Conservation (phyloP, 2,888 invertebrate genomes). For the Cerastoderma edule region DNA sequence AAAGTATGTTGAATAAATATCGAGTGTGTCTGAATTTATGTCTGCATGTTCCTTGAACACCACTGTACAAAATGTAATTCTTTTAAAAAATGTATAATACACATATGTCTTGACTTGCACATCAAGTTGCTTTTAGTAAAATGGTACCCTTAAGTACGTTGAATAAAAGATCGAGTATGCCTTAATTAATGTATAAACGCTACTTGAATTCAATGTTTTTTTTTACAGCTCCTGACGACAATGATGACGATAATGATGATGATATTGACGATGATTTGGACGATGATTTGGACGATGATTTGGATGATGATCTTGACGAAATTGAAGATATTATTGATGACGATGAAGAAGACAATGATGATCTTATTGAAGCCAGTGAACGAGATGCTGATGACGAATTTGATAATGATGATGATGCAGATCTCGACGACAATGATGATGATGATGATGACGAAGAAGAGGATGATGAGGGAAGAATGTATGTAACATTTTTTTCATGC, state of each 20-base stretch:
- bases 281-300: not conserved
- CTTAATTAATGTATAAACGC: not conserved
- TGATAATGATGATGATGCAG: slow-evolving; percentile 3
- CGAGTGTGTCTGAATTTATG: too few species aligned
- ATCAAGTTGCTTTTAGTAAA: not conserved
- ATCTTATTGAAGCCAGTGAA: not conserved
- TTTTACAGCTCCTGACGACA: not conserved
- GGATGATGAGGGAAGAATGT: slow-evolving; percentile 3
- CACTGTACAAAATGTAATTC: not conserved
- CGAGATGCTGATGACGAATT: not conserved
- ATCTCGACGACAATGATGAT: not conserved
- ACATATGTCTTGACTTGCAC: not conserved
- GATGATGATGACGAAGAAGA: slow-evolving; percentile 21
- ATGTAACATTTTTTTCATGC: too few species aligned
- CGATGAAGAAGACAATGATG: slow-evolving; percentile 5
- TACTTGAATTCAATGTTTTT: not conserved
- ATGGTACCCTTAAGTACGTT: slow-evolving; percentile 29
- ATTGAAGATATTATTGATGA: not conserved
- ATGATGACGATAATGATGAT: not conserved
- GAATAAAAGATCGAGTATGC: slow-evolving; percentile 8
- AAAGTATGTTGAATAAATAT: too few species aligned
- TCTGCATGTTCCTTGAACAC: too few species aligned
- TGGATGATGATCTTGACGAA: not conserved
- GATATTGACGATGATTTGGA: not conserved
- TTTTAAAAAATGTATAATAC: not conserved